A percentile compares a stretch with the other conserved stretches of the same genome.
These are phyloP conservation scores for Ypsolopha scabrella DNA, from an alignment of 2,888 invertebrate species.

Conservation along the genomic window DNA sequence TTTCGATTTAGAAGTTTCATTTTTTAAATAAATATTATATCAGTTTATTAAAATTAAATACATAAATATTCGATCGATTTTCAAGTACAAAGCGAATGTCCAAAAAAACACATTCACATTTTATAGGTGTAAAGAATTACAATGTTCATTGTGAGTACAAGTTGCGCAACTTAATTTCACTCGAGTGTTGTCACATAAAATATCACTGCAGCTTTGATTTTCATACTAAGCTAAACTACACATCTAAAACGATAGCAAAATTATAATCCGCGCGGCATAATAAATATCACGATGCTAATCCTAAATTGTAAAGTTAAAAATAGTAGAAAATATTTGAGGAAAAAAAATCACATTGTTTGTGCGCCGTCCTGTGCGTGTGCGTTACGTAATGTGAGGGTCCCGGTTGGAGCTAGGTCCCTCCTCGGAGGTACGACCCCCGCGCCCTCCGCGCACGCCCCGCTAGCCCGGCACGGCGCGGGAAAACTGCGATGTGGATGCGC, in stretches of 20 bases:
- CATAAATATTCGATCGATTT: no score
- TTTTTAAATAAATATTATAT: no score
- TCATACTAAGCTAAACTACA: constrained; percentile 26
- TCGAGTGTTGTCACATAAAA: no score
- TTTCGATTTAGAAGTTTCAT: no score
- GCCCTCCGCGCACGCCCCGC: constrained; percentile 8
- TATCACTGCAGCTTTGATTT: constrained; percentile 30
- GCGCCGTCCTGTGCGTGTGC: constrained; percentile 68
- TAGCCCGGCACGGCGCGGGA: constrained; percentile 6
- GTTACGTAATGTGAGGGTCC: constrained; percentile 66
- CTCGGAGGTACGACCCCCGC: constrained; percentile 17
- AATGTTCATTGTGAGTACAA: no score
- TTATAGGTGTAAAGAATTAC: no score
- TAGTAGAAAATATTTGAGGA: constrained; percentile 48
- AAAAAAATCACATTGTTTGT: constrained; percentile 69
- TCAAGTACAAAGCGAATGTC: no score
- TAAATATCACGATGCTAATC: constrained; percentile 53
- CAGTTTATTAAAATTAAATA: no score
- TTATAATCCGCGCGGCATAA: constrained; percentile 40
- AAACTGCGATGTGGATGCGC: constrained; percentile 6
- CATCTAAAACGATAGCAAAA: constrained; percentile 39
- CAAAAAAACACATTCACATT: no score
- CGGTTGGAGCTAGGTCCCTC: constrained; percentile 16
- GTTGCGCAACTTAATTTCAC: constrained; percentile 12
- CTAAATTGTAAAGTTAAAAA: constrained; percentile 66